Percentiles rank a stretch among this genome's conserved stretches.
Evolutionary conservation across 2,888 invertebrate species (phyloP).

Genomic region (Eilema depressum): DNA sequence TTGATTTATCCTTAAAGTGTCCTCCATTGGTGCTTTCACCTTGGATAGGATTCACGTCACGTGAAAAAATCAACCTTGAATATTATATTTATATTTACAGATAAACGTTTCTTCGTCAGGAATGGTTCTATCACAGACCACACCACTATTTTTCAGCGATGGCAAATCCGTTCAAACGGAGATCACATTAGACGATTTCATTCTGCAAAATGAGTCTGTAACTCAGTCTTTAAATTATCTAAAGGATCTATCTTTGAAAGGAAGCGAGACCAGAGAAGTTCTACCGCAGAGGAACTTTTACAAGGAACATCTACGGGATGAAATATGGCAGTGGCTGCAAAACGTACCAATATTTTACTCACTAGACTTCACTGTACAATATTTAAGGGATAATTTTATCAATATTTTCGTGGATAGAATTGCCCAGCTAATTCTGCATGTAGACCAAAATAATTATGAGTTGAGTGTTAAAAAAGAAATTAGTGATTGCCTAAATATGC

Average conservation of each 20-base stretch:
- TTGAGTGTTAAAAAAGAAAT: constrained; percentile 53
- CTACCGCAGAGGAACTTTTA: constrained; percentile 45
- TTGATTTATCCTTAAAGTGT: no score
- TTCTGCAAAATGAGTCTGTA: constrained; percentile 7
- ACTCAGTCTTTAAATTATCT: constrained; percentile 4
- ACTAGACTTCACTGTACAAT: constrained; percentile 41
- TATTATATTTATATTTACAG: constrained; percentile 21
- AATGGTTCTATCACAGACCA: background rate
- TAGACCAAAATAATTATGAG: constrained; percentile 44
- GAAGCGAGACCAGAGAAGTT: constrained; percentile 23
- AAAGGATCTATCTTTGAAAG: constrained; percentile 9
- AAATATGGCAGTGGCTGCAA: constrained; percentile 58
- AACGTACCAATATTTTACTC: constrained; percentile 57
- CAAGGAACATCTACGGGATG: constrained; percentile 51
- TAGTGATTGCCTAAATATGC: constrained; percentile 53
- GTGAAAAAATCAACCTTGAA: background rate
- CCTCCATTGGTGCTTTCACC: no score
- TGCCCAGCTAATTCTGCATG: constrained; percentile 35
- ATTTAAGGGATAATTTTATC: constrained; percentile 53
- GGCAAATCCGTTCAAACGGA: constrained; percentile 34
- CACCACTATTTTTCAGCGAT: background rate
- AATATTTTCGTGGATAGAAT: constrained; percentile 60
- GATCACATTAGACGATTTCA: constrained; percentile 32
- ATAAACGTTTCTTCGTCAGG: constrained; percentile 29
- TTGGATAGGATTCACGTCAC: background rate